Evolutionary conservation across 2,888 invertebrate species (phyloP), one percentile per base, ranked within the genome.

Genomic region (Drosophila putrida): DNA sequence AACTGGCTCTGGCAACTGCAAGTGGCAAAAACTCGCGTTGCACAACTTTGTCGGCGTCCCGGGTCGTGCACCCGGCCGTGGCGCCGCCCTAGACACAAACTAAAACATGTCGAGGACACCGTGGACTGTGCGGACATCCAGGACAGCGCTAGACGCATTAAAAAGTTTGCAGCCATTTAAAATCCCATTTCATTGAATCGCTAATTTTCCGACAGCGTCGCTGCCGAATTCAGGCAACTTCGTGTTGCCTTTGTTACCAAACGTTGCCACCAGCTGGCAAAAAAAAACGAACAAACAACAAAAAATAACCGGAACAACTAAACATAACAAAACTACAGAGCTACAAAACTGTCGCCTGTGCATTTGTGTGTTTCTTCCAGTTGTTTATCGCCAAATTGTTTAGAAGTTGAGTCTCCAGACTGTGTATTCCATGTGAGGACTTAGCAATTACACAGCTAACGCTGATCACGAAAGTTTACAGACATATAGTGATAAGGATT

Each of bases 181-280:
- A 89, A 89, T 89, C 85, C 88, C 90, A 89, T 90, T 88, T 89
- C 90, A 89, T 89, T 89, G 90, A 89, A 89, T 89, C 90, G 88
- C 88, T 90, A 89, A 89, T 89, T 90, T 90, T 84, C 75, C 88
- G 84, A 83, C 89, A 78, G 53, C 71, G 75, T 61, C 72, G 70
- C 69, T 72, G 65, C 69, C 71, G 61, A 28, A 49, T 44, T 57
- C 67, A 74, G 55, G 27, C 62, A 54, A 70, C 41, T 60, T 63
- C 43, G 62, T 62, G 61, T 66, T 55, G 20, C 53, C 51, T 28
- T 69, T 78, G 61, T 65, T 71, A 20, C 38, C 58, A 46, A 36
- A 27, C 31, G 35, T 28, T 15, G 11, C 36, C 6, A 15, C 11
- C 44, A 43, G 36, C 47, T 64, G 35, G 51, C 73, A 65, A 62